Base-by-base conservation (phyloP, 2,113 vertebrate species). In the Callocephalon fimbriatum region DNA sequence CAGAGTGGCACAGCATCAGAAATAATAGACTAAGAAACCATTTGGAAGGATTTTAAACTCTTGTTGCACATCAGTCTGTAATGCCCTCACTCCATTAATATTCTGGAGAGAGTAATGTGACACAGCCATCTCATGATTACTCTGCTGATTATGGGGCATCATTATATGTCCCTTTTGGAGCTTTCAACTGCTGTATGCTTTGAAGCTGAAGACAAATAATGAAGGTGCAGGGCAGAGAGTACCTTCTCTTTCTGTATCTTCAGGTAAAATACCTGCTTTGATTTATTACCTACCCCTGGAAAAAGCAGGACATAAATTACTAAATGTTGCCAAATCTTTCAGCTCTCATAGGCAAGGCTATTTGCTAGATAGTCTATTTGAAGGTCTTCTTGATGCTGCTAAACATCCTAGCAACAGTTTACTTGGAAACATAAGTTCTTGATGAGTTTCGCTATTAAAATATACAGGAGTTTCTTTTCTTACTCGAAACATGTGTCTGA, bases 121-220 rank as follows among this genome's bases (percentile, higher is more conserved):
- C 92, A 45, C 42, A 87, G 74, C 94, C 81, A 66, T 75, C 84
- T 87, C 40, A 1, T 85, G 95, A 94, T 91, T 91, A 72, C 84
- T 56, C 48, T 72, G 91, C 84, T 94, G 95, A 96, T 96, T 91
- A 94, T 3, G 9, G 90, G 61, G 51, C 73, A 65, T 81, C 93
- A 76, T 96, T 95, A 85, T 5, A 13, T 14, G 56, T 78, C 87
- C 66, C 87, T 90, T 72, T 35, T 38, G 2, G 22, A 94, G 90
- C 88, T 95, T 81, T 90, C 92, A 90, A 3, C 74, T 2, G 54
- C 91, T 63, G n/a, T 1, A 18, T 6, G 78, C 95, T 96, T 96
- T 95, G 94, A 96, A 96, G 91, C 91, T 72, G 54, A 1, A 74
- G 94, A 67, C 86, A 91, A 92, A 95, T 93, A 96, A 95, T 81